Evolutionary conservation across 2,797 vertebrate species (phyloP), one percentile per base, ranked within the genome.

Genomic region (Thripadectes ignobilis): DNA sequence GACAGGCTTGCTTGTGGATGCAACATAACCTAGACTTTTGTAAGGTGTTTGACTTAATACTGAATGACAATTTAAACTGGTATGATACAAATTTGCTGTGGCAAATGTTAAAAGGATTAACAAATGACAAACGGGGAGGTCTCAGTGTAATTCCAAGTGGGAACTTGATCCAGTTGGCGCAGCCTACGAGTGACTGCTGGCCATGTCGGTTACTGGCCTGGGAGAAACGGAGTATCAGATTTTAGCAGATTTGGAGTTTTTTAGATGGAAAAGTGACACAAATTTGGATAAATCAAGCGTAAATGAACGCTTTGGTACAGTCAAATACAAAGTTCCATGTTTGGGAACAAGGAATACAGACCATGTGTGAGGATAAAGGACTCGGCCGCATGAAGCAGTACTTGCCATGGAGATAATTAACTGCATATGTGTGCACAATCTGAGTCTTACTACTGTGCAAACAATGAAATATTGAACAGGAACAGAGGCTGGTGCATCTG

Each of bases 41-140:
- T 58, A 59, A 89, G 79, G 93, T 83, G 78, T 57, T 58, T 87
- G 90, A 92, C 67, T 79, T 96, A 80, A 92, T 76, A 24, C 73
- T 0, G 0, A 41, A n/a, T 45, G 87, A 87, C 93, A 94, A 39
- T 84, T 93, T 91, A 62, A 93, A 94, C 57, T 80, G 77, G 48
- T n/a, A 46, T 77, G 92, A 78, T 78, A 94, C 49, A 91, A 59
- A 95, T 91, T 41, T 88, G 82, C 73, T 81, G 84, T 94, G 90
- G 76, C 82, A 86, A 93, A 94, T 69, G 74, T 54, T 94, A 77
- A 85, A 87, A 78, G 92, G 93, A 95, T 86, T 96, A 79, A 71
- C 59, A 76, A 79, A 43, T 59, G 82, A 80, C 87, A 81, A 91
- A 68, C 0, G 0, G 29, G 63, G 77, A 67, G 63, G 69, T 90